A percentile compares a stretch with the other conserved stretches of the same genome.
These are phyloP conservation scores for Periphyllus acericola DNA, from an alignment of 2,888 invertebrate species.

Conservation along the genomic window DNA sequence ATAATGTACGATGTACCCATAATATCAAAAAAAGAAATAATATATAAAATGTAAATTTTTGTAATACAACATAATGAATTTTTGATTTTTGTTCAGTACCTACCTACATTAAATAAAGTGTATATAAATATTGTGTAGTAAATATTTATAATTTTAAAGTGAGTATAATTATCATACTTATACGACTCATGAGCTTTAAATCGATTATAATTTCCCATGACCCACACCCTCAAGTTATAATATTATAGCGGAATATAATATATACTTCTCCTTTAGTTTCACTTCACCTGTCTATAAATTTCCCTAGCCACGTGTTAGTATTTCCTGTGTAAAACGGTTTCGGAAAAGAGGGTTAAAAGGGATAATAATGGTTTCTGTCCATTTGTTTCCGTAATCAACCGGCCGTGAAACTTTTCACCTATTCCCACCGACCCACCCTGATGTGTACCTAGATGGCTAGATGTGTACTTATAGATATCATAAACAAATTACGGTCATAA, in stretches of 20 bases:
- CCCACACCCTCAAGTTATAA: conserved; percentile 36
- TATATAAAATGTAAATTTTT: too few relatives aligned
- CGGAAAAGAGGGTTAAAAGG: conserved; percentile 46
- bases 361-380: conserved; percentile 52
- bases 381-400: conserved; percentile 60
- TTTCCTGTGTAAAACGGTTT: conserved; percentile 61
- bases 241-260: conserved; percentile 34
- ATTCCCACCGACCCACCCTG: conserved; percentile 53
- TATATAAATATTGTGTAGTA: too few relatives aligned
- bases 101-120: too few relatives aligned
- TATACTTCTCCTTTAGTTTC: conserved; percentile 44
- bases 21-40: too few relatives aligned
- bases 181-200: conserved; percentile 7
- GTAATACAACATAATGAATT: too few relatives aligned
- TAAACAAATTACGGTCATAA: conserved; percentile 2
- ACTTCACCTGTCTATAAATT: conserved; percentile 58
- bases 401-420: conserved; percentile 57
- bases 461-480: conserved; percentile 28
- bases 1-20: too few relatives aligned
- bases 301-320: conserved; percentile 57
- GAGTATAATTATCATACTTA: neutral
- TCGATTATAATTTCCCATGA: conserved; percentile 40
- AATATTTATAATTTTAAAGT: neutral
- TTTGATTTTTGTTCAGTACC: too few relatives aligned
- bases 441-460: conserved; percentile 35